These are phyloP conservation scores for Pogonophryne albipinna DNA, from an alignment of 2,797 vertebrate species.

Conservation along the genomic window DNA sequence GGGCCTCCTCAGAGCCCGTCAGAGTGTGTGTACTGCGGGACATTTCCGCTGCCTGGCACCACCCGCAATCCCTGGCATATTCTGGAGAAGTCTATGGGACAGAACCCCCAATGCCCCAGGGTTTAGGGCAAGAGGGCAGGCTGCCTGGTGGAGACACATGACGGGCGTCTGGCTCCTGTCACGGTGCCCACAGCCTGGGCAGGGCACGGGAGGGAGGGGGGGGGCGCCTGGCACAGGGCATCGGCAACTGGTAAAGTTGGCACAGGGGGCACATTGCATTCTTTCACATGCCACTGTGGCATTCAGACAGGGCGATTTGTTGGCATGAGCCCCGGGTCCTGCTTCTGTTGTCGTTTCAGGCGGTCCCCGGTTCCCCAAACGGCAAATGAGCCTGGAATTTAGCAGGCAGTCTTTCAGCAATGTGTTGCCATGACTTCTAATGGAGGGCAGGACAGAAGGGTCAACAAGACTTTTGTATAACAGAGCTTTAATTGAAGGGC, in stretches of 20 bases:
- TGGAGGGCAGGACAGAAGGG: slow-evolving; percentile 70
- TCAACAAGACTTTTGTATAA: slow-evolving; percentile 78
- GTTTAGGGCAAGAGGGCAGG: slow-evolving; percentile 74
- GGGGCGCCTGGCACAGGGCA: slow-evolving; percentile 74
- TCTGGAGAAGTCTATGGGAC: slow-evolving; percentile 56
- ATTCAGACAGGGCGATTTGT: slow-evolving; percentile 76
- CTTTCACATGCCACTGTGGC: slow-evolving; percentile 83
- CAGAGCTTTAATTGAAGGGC: slow-evolving; percentile 76
- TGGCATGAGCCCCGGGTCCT: slow-evolving; percentile 74
- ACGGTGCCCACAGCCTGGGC: slow-evolving; percentile 74
- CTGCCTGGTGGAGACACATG: slow-evolving; percentile 81
- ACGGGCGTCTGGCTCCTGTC: slow-evolving; percentile 84
- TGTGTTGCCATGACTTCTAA: slow-evolving; percentile 76
- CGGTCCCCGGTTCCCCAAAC: slow-evolving; percentile 78
- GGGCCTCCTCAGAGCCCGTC: slow-evolving; percentile 49
- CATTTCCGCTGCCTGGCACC: slow-evolving; percentile 54
- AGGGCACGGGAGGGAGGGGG: slow-evolving; percentile 42
- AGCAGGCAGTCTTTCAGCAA: slow-evolving; percentile 66
- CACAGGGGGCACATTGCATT: slow-evolving; percentile 79
- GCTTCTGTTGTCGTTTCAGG: slow-evolving; percentile 74
- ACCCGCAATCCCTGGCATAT: slow-evolving; percentile 58
- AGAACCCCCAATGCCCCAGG: slow-evolving; percentile 67
- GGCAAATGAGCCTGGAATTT: slow-evolving; percentile 81
- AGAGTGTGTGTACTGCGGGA: slow-evolving; percentile 30
- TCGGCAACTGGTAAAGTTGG: slow-evolving; percentile 82